Evolutionary conservation across 1,140 invertebrate genomes (phyloP), one percentile per base, ranked within the genome.

Genomic region (Tetragonula clypearis): DNA sequence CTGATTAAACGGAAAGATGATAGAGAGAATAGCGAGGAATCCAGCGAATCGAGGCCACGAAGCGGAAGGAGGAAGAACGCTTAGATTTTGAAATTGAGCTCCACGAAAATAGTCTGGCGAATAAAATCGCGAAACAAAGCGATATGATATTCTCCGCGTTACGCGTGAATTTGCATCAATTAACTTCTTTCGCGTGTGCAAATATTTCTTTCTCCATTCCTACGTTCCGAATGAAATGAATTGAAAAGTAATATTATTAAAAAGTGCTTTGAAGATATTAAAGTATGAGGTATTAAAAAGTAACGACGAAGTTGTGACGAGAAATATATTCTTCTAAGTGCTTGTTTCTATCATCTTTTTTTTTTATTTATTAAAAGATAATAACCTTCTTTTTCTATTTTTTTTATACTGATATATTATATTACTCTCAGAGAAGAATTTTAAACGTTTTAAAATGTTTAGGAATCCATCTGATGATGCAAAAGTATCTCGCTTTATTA

Each of bases 21-120:
- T 69, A 56, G 68, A 65, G 62, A 60, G 69, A 60, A 74, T 76
- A 26, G 79, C 72, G 78, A 80, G 78, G 71, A 85, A 68, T 81
- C 66, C 56, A 81, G 60, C 72, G 79, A 86, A 86, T 82, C 72
- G 84, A 82, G 84, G 84, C 49, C 79, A 76, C 73, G 55, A 74
- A 82, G 79, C 79, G 84, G 73, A 82, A 86, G 65, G 66, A 86
- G 66, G 79, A 86, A 86, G 73, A 74, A 65, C 56, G 73, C 73
- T 80, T 71, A 68, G 76, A 84, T 78, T 79, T 83, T 78, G 55
- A 83, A 26, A 78, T 60, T 60, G 65, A 56, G 55, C 62, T 75
- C 73, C 53, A 60, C 74, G 55, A 78, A 78, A 83, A 78, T 83
- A 83, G 65, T 35, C 58, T 21, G 6, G 17, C 23, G 56, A 74